Base-by-base conservation (phyloP, 1,140 invertebrate species). In the Drosophila hydei region DNA sequence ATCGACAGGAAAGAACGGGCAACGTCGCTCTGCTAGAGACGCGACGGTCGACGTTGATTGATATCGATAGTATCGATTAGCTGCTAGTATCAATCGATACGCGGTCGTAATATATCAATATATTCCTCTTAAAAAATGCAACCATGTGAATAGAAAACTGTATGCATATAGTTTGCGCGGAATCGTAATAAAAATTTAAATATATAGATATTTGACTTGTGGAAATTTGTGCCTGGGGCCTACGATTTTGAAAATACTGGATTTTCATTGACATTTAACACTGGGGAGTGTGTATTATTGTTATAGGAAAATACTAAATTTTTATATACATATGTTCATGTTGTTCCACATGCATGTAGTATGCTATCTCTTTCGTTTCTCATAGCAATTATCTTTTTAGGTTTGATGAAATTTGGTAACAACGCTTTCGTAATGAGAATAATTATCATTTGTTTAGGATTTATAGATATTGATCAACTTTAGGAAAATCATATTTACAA, bases 1-100 rank as follows among this genome's bases (percentile, higher is more conserved):
- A 80, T 94, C 95, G 94, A 95, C 92, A 93, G 93, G 93, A 94
- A 93, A 92, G 92, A 93, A 91, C 91, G 92, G 64, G 59, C 54
- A 54, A 72, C 33, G 69, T 72, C 40, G 69, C 60, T 38, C 42
- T 40, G 45, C 33, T 72, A 54, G 63, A 51, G 54, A 51, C 58
- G 61, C 14, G 7, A 67, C 43, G 25, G n/a, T 45, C 4, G 12
- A 9, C 50, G 40, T n/a, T 30, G 0, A 4, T 14, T 18, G 8
- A 14, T 55, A 63, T 70, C 67, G 59, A 63, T 55, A 63, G 4
- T 43, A 33, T 18, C 38, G 25, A 18, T 36, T 9, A 9, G 8
- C 1, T 27, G 1, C 16, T 14, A 12, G 12, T 19, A 23, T 5
- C 16, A 19, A 7, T 50, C 21, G 19, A 25, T 25, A 5, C 36